Evolutionary conservation across 1,140 invertebrate species (phyloP).

Genomic region (Phymastichus coffea): DNA sequence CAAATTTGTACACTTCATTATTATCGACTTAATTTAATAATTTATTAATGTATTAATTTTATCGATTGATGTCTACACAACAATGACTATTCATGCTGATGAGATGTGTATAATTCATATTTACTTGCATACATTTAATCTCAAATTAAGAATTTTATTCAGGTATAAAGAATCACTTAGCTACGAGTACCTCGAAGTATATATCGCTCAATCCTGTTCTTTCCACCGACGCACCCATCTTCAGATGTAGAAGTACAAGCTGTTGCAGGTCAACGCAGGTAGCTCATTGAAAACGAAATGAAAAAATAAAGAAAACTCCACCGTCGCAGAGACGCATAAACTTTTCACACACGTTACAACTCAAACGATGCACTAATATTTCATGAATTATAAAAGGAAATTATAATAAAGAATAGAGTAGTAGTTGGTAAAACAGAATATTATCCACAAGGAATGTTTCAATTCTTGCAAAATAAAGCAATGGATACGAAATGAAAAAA

Average conservation of each 20-base stretch:
- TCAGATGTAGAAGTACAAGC: constrained; percentile 29
- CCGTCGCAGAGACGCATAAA: constrained; percentile 32
- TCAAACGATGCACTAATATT: constrained; percentile 19
- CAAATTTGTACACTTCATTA: too few species aligned
- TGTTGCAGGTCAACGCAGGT: constrained; percentile 45
- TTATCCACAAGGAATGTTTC: constrained; percentile 26
- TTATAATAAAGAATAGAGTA: constrained; percentile 25
- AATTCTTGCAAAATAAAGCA: constrained; percentile 26
- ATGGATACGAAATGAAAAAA: constrained; percentile 9
- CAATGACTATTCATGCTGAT: too few species aligned
- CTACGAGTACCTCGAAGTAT: neutral
- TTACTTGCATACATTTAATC: constrained; percentile 2
- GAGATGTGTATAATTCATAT: neutral
- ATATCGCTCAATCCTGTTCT: constrained; percentile 25
- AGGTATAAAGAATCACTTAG: neutral
- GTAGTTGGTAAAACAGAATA: constrained; percentile 33
- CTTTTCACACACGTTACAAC: constrained; percentile 34
- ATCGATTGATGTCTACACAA: constrained; percentile 2
- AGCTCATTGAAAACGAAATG: constrained; percentile 39
- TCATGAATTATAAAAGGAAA: constrained; percentile 26
- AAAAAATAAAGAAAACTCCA: constrained; percentile 36
- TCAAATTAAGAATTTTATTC: neutral
- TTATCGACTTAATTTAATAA: too few species aligned
- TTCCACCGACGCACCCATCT: constrained; percentile 19
- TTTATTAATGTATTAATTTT: neutral